Evolutionary conservation across 2,888 invertebrate genomes (phyloP), one percentile per base, ranked within the genome.

Genomic region (Idaea aversata): DNA sequence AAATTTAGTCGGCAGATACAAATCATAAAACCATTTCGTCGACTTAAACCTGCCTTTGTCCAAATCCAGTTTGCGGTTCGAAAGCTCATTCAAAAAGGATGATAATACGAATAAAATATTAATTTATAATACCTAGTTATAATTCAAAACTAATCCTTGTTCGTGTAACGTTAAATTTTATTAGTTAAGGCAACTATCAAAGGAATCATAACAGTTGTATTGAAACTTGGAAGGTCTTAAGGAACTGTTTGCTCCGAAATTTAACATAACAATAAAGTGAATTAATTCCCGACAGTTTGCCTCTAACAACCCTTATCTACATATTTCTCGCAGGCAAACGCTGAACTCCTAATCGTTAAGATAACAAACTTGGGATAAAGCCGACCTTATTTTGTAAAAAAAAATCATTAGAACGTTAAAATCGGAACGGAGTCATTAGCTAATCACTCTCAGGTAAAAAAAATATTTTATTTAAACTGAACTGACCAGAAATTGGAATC

Each of bases 391-490:
- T 67, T 70, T 68, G 63, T 67, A 67, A 70, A 75, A 73, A 78
- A 75, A 73, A 72, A 63, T 35, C 59, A 68, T 68, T 65, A 59
- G 13, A 47, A 47, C 47, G 65, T 76, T 78, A 68, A 67, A 66
- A 16, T 16, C 15, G 71, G 76, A 81, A 72, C 65, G 73, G 71
- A 72, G 77, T 86, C 86, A 88, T 88, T 88, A 88, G 84, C 88
- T 84, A 88, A 88, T 88, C 87, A 85, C 79, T 75, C 77, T 75
- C 90, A 90, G 91, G 90, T 90, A 90, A 81, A 78, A n/a, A 78
- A 72, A 74, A 72, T 74, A 79, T 75, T 79, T 79, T 86, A 88
- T 89, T 87, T 84, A 83, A 84, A 85, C 77, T 81, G 81, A 84
- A 85, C 77, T 81, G 81, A 76, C 79, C 84, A 75, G 74, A 82